Evolutionary conservation across 2,888 invertebrate species (phyloP).

Genomic region (Coleophora flavipennella): DNA sequence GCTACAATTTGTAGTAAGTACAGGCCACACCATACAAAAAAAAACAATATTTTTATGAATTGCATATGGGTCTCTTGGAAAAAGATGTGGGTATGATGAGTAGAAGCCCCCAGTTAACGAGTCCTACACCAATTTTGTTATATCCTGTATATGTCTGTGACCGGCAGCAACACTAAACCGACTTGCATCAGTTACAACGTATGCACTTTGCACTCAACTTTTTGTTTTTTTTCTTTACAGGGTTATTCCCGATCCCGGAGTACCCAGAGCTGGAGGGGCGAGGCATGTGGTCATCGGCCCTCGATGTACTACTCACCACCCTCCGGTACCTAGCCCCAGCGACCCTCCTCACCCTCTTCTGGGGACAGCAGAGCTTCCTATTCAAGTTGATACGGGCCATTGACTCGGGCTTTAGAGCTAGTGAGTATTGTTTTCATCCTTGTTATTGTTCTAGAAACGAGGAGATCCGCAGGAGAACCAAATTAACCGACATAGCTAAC

Average conservation of each 20-base stretch:
- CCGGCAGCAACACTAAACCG: not conserved
- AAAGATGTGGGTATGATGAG: too few relatives aligned
- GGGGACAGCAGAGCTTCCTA: slow-evolving; percentile 69
- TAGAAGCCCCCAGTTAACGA: too few relatives aligned
- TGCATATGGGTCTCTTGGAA: too few relatives aligned
- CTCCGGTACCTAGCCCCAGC: slow-evolving; percentile 72
- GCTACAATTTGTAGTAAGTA: too few relatives aligned
- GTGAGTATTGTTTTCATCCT: slow-evolving; percentile 53
- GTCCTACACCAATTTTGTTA: too few relatives aligned
- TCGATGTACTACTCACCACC: slow-evolving; percentile 59
- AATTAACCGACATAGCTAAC: too few relatives aligned
- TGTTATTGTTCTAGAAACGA: too few relatives aligned
- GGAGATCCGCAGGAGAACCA: too few relatives aligned
- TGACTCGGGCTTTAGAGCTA: slow-evolving; percentile 67
- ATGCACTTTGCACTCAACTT: too few relatives aligned
- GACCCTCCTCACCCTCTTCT: slow-evolving; percentile 68
- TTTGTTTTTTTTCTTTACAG: slow-evolving; percentile 28
- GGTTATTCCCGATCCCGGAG: slow-evolving; percentile 64
- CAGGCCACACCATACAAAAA: too few relatives aligned
- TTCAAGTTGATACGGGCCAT: slow-evolving; percentile 65
- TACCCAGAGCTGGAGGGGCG: slow-evolving; percentile 55
- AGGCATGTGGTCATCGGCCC: slow-evolving; percentile 66
- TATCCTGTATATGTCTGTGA: too few relatives aligned
- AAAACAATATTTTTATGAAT: too few relatives aligned
- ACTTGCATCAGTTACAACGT: not conserved